phyloP scores from a whole-genome alignment of 2,113 vertebrate species.

The Orientallactaga bullata region DNA sequence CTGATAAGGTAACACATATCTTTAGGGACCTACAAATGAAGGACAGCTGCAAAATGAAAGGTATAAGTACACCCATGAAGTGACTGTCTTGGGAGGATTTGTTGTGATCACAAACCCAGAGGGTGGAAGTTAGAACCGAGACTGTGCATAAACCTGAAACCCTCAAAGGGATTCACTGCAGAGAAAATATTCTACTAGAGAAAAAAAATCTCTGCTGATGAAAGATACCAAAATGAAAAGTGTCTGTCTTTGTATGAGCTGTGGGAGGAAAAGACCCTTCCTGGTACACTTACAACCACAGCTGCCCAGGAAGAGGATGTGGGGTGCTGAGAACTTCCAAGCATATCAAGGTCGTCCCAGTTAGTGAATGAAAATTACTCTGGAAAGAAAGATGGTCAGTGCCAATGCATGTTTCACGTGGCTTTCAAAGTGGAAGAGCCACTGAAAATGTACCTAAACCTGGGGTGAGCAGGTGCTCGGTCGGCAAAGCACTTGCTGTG shows the following conservation, averaged over 20 bases:
- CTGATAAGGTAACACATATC: conserved; percentile 17
- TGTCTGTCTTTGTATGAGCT: background rate
- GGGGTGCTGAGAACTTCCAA: background rate
- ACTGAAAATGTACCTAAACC: background rate
- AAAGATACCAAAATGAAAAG: background rate
- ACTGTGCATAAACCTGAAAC: background rate
- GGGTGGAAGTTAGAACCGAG: background rate
- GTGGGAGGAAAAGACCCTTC: background rate
- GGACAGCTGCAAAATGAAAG: background rate
- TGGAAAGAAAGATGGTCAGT: background rate
- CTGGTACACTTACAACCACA: background rate
- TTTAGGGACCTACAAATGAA: background rate
- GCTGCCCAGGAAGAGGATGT: background rate
- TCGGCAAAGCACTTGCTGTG: too few relatives aligned
- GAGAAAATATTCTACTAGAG: background rate
- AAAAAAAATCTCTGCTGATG: background rate
- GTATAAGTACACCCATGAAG: background rate
- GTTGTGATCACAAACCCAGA: background rate
- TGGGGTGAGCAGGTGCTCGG: too few relatives aligned
- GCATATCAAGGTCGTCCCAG: background rate
- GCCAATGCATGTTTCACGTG: background rate
- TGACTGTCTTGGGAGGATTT: background rate
- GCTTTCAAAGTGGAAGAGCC: background rate
- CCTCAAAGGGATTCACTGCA: background rate
- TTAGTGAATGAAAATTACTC: background rate